Percentiles rank a stretch among this genome's conserved stretches.
Evolutionary conservation across 2,113 vertebrate species (phyloP).

Genomic region (Lutjanus erythropterus): DNA sequence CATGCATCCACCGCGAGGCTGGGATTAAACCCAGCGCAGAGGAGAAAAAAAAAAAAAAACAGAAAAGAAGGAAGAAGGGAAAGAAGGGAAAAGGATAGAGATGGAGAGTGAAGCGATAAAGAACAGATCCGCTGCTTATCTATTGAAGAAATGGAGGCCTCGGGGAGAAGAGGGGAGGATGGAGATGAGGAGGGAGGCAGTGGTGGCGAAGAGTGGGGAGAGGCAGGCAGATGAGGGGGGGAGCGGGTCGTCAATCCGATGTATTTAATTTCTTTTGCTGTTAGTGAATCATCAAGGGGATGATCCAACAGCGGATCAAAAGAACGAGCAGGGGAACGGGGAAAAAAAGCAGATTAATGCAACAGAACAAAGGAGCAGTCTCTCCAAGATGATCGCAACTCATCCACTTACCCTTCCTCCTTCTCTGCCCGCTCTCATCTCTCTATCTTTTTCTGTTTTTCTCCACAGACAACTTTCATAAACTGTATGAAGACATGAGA

Average conservation of each 20-base stretch:
- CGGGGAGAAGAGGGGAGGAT: conserved; percentile 63
- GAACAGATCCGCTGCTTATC: conserved; percentile 77
- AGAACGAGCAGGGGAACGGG: conserved; percentile 71
- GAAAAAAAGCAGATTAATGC: conserved; percentile 80
- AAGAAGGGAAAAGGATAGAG: conserved; percentile 66
- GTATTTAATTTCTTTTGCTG: conserved; percentile 86
- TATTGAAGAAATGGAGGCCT: conserved; percentile 80
- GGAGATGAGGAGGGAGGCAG: conserved; percentile 62
- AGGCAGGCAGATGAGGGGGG: conserved; percentile 15
- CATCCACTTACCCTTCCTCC: conserved; percentile 34
- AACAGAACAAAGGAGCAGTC: conserved; percentile 78
- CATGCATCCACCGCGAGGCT: conserved; percentile 83
- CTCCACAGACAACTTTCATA: conserved; percentile 47
- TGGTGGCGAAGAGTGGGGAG: conserved; percentile 51
- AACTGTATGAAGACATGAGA: conserved; percentile 21
- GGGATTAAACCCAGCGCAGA: conserved; percentile 79
- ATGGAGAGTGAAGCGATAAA: conserved; percentile 79
- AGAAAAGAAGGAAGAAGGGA: conserved; percentile 49
- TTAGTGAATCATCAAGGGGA: conserved; percentile 84
- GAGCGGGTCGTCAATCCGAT: conserved; percentile 77
- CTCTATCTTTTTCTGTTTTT: conserved; percentile 38
- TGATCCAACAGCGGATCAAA: conserved; percentile 84
- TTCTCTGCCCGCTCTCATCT: conserved; percentile 25
- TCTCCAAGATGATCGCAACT: conserved; percentile 69
- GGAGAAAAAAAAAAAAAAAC: conserved; percentile 34